These are phyloP conservation scores for Syrmaticus mikado DNA, from an alignment of 2,113 vertebrate species.

Conservation along the genomic window DNA sequence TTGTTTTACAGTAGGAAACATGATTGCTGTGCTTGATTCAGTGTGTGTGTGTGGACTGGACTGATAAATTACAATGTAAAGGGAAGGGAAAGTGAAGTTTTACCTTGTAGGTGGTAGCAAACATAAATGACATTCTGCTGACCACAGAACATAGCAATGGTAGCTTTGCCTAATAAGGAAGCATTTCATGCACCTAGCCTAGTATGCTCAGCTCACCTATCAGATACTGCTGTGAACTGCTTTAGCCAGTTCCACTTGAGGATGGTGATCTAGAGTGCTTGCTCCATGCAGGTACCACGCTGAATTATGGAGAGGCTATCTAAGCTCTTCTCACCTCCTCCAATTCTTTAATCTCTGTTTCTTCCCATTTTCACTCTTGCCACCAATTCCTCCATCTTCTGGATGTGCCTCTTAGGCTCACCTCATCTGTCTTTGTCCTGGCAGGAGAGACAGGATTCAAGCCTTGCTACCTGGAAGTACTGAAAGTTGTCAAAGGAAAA, in stretches of 20 bases:
- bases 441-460: conserved; percentile 87
- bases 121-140: background rate
- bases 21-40: background rate
- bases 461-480: conserved; percentile 89
- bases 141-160: background rate
- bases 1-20: background rate
- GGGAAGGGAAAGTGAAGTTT: background rate
- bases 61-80: background rate
- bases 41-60: background rate
- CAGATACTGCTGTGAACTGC: background rate
- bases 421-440: conserved; percentile 4
- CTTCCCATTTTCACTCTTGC: background rate
- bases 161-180: background rate
- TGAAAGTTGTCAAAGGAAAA: conserved; percentile 86
- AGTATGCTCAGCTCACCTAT: rapidly evolving
- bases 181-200: background rate
- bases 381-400: background rate
- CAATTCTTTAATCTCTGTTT: background rate
- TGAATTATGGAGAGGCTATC: background rate
- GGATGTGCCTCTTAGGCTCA: background rate
- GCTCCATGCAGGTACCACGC: background rate
- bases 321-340: background rate
- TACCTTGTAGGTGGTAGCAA: background rate
- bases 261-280: background rate
- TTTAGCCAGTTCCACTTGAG: background rate